Percentiles rank a stretch among this genome's conserved stretches.
phyloP scores from a whole-genome alignment of 1,140 invertebrate species.

The Carcinoscorpius rotundicauda region DNA sequence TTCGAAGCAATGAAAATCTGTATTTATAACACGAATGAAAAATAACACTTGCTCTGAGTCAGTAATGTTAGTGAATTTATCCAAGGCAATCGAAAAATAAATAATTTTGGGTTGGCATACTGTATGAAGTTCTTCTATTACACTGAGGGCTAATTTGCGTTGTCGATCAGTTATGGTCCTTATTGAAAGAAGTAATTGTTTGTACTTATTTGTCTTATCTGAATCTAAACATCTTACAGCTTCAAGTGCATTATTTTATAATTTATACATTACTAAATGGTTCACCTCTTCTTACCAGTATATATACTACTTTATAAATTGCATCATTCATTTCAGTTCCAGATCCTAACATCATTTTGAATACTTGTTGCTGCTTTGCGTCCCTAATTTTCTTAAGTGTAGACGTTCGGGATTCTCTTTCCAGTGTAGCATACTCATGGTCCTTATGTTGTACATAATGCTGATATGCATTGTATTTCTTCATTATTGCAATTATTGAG shows the following conservation, averaged over 20 bases:
- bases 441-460: no score
- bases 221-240: neutral
- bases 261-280: slow-evolving; percentile 1
- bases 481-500: no score
- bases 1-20: no score
- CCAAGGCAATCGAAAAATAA: neutral
- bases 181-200: slow-evolving; percentile 1
- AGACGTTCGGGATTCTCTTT: no score
- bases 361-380: no score
- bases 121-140: no score
- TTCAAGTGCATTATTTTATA: slow-evolving; percentile 1
- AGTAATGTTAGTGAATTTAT: neutral
- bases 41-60: neutral
- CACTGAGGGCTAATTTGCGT: neutral
- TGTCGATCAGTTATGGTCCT: slow-evolving; percentile 2
- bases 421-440: no score
- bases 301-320: slow-evolving; percentile 13
- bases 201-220: neutral
- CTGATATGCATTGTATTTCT: no score
- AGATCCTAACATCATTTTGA: no score
- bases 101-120: no score
- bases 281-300: slow-evolving; percentile 5
- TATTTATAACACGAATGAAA: neutral
- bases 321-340: slow-evolving; percentile 2
- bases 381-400: no score